Evolutionary conservation across 2,797 vertebrate genomes (phyloP), one percentile per base, ranked within the genome.

Genomic region (Oryzias sinensis): DNA sequence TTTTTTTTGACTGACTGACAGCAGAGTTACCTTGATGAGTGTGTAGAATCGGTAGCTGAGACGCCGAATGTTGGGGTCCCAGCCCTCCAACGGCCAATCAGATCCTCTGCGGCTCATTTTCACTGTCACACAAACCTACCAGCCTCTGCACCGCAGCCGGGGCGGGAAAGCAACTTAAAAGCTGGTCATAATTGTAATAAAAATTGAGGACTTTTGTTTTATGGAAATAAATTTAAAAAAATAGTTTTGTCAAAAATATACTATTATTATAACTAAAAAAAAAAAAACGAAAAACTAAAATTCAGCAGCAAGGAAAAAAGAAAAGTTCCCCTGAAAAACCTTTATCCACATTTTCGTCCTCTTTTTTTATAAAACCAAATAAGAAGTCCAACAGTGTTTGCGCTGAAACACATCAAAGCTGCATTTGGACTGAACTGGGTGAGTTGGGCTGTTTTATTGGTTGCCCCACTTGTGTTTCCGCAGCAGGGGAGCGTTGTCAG

Each of bases 401-500:
- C 62, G 59, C 59, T 4, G 50, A 55, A 46, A 51, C 42, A 65
- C 56, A 18, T 53, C 20, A 17, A 1, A 42, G 43, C 42, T 6
- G 43, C 14, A 14, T 29, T 49, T 15, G 3, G 25, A 46, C 54
- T 40, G 53, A 57, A 56, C 49, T 59, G 4, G 53, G 47, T 51
- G 41, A 53, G 49, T 22, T 42, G 14, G 18, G 5, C 11, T 58
- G 37, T 59, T 69, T 71, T 63, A 65, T 74, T 56, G 68, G 78
- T 76, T 4, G 17, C 47, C 76, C 75, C 55, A 60, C 57, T 70
- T 59, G 45, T 58, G 57, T 68, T 72, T 75, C 71, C 51, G 16
- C 65, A 56, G 48, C 2, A 43, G 59, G 53, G 67, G 15, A 46
- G 52, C 3, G 25, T 84, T 93, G 93, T 92, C 93, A 87, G 15